Base-by-base conservation (phyloP, 2,113 vertebrate genomes). In the Lagenorhynchus albirostris region DNA sequence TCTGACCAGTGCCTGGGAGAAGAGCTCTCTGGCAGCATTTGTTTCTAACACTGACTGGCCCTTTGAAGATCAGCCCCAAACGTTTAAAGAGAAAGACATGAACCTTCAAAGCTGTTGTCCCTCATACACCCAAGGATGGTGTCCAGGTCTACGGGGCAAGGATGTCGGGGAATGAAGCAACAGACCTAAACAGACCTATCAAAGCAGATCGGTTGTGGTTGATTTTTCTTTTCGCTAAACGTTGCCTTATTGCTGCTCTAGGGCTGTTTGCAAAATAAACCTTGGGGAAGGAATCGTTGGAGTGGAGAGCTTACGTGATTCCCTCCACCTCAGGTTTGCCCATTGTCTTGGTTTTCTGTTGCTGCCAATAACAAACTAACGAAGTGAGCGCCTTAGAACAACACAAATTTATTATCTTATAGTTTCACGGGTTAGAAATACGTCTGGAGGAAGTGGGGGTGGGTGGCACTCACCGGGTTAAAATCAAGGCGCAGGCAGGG, bases 91-190 rank as follows among this genome's bases (percentile, higher is more conserved):
- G 44, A 3, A 55, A 65, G n/a, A n/a, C 14, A 8, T 23, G 79
- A 63, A 2, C 60, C 18, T 2, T 38, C 1, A 4, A 11, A 8
- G 1, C 44, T 26, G 13, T 1, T 4, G 55, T 20, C 87, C 55
- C 18, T 7, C 33, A 2, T 3, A 1, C 0, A 6, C 4, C 21
- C 0, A 10, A 3, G 7, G 1, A 20, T 1, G 33, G 17, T 6
- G 2, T 26, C 25, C 8, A 10, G 41, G 38, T 11, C 36, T 5
- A 2, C 9, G 36, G 62, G 33, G 68, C 33, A 23, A n/a, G 29
- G 18, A 38, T 6, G 26, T 13, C 0, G 0, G 36, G 74, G n/a
- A 15, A 23, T 1, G 50, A 77, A 67, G 89, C 62, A 67, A 41
- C 62, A 17, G 14, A 2, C 33, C 38, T 31, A 0, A 67, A 36